These are phyloP conservation scores for Wiebesia pumilae DNA, from an alignment of 1,140 invertebrate genomes.

Conservation along the genomic window DNA sequence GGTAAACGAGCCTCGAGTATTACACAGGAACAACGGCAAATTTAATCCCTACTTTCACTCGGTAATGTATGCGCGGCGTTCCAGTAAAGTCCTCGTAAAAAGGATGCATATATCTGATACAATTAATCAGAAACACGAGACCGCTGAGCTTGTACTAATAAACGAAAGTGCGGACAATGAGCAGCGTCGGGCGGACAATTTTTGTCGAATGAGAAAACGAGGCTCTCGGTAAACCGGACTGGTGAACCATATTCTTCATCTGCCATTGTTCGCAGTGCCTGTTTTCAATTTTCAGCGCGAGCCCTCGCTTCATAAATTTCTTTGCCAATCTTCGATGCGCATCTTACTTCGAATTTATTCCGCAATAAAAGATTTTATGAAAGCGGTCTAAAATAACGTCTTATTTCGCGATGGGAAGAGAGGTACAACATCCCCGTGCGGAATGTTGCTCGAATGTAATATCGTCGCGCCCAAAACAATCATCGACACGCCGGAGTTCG, in stretches of 20 bases:
- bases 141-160: too few species aligned
- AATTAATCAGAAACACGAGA: too few species aligned
- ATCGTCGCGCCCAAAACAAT: constrained; percentile 13
- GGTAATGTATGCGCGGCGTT: too few species aligned
- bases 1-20: too few species aligned
- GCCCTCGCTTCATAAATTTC: constrained; percentile 7
- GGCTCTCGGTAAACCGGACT: neutral
- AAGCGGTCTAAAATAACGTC: constrained; percentile 14
- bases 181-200: too few species aligned
- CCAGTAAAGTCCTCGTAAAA: too few species aligned
- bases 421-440: too few species aligned
- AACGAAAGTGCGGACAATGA: too few species aligned
- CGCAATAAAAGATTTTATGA: constrained; percentile 28
- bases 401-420: neutral
- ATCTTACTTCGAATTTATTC: constrained; percentile 11
- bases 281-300: constrained; percentile 21
- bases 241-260: neutral
- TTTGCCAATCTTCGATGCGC: neutral
- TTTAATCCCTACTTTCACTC: too few species aligned
- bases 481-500: constrained; percentile 10
- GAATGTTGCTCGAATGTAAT: neutral
- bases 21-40: too few species aligned
- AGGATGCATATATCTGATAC: too few species aligned
- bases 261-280: neutral
- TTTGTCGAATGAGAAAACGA: too few species aligned